Percentiles rank a stretch among this genome's conserved stretches.
Evolutionary conservation across 1,140 invertebrate species (phyloP).

Genomic region (Meloidogyne floridensis): DNA sequence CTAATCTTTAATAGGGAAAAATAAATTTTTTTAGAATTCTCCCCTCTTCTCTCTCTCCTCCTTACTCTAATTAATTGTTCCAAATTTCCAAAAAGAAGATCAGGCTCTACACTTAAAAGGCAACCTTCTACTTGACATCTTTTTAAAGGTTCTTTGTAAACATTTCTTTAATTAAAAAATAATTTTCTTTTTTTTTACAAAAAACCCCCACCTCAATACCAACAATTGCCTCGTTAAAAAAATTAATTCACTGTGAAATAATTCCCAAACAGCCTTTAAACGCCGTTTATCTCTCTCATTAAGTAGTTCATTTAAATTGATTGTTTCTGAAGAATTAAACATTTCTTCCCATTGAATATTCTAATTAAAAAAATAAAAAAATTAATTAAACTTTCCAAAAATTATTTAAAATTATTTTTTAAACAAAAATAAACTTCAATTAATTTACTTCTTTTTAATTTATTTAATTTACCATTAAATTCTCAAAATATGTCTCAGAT

Average conservation of each 20-base stretch:
- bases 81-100: slow-evolving; percentile 75
- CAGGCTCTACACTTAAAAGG: slow-evolving; percentile 75
- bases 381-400: too few species aligned
- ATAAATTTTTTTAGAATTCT: neutral
- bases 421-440: too few species aligned
- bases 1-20: slow-evolving; percentile 70
- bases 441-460: neutral
- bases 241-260: slow-evolving; percentile 75
- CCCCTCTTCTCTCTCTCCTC: too few species aligned
- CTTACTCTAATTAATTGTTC: slow-evolving; percentile 74
- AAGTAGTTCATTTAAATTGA: slow-evolving; percentile 49
- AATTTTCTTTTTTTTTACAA: neutral
- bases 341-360: slow-evolving; percentile 69
- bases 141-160: slow-evolving; percentile 76
- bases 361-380: slow-evolving; percentile 53
- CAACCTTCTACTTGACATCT: slow-evolving; percentile 76
- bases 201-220: slow-evolving; percentile 72
- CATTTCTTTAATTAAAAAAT: slow-evolving; percentile 67
- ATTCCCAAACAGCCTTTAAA: slow-evolving; percentile 74
- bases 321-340: slow-evolving; percentile 54
- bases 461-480: neutral
- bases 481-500: slow-evolving; percentile 1
- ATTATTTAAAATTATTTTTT: too few species aligned
- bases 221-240: slow-evolving; percentile 76
- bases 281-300: slow-evolving; percentile 39